These are phyloP conservation scores for Lagocephalus sceleratus DNA, from an alignment of 2,797 vertebrate genomes.

Conservation along the genomic window DNA sequence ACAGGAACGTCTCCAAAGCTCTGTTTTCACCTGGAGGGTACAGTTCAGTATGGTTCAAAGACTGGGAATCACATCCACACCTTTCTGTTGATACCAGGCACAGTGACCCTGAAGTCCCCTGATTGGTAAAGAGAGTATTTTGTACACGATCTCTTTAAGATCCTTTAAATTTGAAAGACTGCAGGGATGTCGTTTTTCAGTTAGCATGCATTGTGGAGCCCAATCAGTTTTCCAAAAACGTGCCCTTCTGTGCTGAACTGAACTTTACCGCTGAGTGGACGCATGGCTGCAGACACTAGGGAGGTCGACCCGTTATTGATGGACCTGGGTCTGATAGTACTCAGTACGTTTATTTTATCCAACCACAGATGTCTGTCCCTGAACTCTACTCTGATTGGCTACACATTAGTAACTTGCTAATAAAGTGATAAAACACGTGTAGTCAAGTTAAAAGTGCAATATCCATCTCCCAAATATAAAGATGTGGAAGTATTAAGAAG, in stretches of 20 bases:
- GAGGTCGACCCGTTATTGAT: background rate
- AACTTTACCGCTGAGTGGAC: background rate
- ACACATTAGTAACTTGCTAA: background rate
- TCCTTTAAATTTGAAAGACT: too few species aligned
- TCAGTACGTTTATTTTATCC: background rate
- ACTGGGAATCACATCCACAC: constrained; percentile 6
- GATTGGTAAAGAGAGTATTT: too few species aligned
- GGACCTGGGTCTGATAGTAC: background rate
- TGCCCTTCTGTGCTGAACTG: too few species aligned
- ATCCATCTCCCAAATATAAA: background rate
- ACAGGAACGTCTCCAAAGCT: too few species aligned
- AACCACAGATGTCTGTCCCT: background rate
- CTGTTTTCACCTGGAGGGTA: too few species aligned
- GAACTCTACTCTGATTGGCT: background rate
- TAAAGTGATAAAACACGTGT: background rate
- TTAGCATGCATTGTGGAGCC: too few species aligned
- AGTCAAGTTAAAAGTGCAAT: background rate
- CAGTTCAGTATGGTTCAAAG: too few species aligned
- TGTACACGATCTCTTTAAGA: too few species aligned
- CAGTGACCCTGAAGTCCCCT: too few species aligned
- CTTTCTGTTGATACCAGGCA: background rate
- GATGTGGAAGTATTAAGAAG: background rate
- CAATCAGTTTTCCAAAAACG: too few species aligned
- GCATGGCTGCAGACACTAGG: too few species aligned
- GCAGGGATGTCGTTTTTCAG: too few species aligned